These are phyloP conservation scores for Nannoperca obscura DNA, from an alignment of 2,797 vertebrate genomes.

Conservation along the genomic window DNA sequence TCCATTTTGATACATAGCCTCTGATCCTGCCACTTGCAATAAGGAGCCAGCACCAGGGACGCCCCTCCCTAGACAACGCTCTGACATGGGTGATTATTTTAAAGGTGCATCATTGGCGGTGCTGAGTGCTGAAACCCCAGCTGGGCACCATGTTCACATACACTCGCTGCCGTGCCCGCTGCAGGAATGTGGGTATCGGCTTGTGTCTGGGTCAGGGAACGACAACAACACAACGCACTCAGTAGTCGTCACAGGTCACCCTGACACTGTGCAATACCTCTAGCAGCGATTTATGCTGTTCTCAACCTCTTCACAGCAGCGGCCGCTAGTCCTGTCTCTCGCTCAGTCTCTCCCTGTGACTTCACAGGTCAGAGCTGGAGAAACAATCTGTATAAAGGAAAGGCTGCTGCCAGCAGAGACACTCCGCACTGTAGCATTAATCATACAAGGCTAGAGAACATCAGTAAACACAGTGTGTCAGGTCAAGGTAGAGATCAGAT, in stretches of 20 bases:
- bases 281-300: constrained; percentile 58
- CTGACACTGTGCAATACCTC: constrained; percentile 63
- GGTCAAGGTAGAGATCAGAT: constrained; percentile 85
- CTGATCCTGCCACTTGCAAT: constrained; percentile 86
- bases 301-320: constrained; percentile 45
- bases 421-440: constrained; percentile 70
- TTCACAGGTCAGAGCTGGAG: constrained; percentile 72
- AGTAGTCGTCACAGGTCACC: constrained; percentile 56
- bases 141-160: constrained; percentile 32
- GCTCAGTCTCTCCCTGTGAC: constrained; percentile 58
- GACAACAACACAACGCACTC: constrained; percentile 46
- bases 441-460: constrained; percentile 79
- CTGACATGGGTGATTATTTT: constrained; percentile 83
- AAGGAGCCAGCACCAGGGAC: constrained; percentile 74
- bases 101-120: constrained; percentile 80
- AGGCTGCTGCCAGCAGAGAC: constrained; percentile 66
- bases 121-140: constrained; percentile 63
- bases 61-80: constrained; percentile 75
- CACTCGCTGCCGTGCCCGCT: constrained; percentile 32
- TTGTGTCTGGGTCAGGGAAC: constrained; percentile 60
- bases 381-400: constrained; percentile 72
- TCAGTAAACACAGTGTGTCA: constrained; percentile 83
- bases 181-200: constrained; percentile 65
- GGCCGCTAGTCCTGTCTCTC: constrained; percentile 47
- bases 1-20: constrained; percentile 87